Evolutionary conservation across 2,888 invertebrate genomes (phyloP).

Genomic region (Xestoiulus laeticollis): DNA sequence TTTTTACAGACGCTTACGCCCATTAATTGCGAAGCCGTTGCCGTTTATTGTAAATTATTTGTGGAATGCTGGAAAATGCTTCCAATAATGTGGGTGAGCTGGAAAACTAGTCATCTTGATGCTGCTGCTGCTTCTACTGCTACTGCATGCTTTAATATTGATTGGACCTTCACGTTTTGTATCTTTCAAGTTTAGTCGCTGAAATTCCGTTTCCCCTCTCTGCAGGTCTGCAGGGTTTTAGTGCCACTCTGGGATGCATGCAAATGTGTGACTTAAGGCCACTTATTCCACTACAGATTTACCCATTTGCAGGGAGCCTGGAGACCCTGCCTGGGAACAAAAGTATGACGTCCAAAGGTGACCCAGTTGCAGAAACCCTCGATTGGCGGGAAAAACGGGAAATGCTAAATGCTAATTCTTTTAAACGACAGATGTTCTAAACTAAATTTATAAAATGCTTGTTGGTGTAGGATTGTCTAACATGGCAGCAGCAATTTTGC

Average conservation of each 20-base stretch:
- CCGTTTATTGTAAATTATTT: conserved; percentile 8
- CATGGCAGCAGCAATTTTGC: too few relatives aligned
- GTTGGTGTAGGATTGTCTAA: too few relatives aligned
- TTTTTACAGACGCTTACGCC: neutral
- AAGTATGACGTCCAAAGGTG: neutral
- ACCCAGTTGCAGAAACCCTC: neutral
- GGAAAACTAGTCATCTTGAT: neutral
- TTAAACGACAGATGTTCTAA: too few relatives aligned
- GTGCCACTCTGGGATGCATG: neutral
- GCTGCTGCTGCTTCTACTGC: neutral
- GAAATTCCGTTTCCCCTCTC: neutral
- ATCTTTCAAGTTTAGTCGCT: neutral
- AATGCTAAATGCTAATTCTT: too few relatives aligned
- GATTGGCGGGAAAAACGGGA: neutral
- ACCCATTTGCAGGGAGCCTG: neutral
- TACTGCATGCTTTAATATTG: neutral
- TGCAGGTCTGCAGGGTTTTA: neutral
- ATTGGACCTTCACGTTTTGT: neutral
- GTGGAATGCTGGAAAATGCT: conserved; percentile 22
- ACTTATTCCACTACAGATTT: neutral
- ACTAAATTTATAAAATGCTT: too few relatives aligned
- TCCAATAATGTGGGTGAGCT: neutral
- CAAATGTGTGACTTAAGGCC: neutral
- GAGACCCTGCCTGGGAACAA: neutral
- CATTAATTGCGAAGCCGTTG: neutral